Evolutionary conservation across 2,797 vertebrate genomes (phyloP).

Genomic region (Myotis vivesi): DNA sequence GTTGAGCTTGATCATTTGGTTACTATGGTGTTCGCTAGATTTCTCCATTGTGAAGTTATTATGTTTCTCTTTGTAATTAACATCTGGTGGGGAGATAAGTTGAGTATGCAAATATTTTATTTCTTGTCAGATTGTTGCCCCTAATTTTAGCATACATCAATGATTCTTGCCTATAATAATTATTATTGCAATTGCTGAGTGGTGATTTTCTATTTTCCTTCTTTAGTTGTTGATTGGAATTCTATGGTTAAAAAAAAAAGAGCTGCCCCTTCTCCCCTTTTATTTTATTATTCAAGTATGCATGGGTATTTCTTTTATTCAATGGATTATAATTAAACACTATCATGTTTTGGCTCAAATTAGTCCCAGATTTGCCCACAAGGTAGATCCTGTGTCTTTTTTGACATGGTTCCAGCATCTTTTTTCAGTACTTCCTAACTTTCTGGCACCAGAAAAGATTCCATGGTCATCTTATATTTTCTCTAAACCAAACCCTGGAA

Average conservation of each 20-base stretch:
- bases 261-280: background rate
- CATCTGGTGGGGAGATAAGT: background rate
- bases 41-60: background rate
- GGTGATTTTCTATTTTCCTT: background rate
- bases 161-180: background rate
- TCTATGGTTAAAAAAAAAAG: background rate
- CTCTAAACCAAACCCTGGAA: background rate
- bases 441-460: background rate
- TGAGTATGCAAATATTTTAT: background rate
- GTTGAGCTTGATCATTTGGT: background rate
- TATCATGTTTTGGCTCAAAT: background rate
- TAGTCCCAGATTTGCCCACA: background rate
- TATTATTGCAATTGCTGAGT: background rate
- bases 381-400: background rate
- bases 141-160: background rate
- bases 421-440: background rate
- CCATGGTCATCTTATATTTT: background rate
- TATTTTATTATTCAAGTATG: background rate
- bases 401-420: background rate
- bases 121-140: background rate
- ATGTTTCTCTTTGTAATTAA: background rate
- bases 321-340: background rate
- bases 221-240: background rate
- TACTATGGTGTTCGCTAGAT: background rate
- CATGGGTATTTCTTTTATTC: background rate